A percentile compares a stretch with the other conserved stretches of the same genome.
These are phyloP conservation scores for Aldrovandia affinis DNA, from an alignment of 2,797 vertebrate genomes.

Conservation along the genomic window DNA sequence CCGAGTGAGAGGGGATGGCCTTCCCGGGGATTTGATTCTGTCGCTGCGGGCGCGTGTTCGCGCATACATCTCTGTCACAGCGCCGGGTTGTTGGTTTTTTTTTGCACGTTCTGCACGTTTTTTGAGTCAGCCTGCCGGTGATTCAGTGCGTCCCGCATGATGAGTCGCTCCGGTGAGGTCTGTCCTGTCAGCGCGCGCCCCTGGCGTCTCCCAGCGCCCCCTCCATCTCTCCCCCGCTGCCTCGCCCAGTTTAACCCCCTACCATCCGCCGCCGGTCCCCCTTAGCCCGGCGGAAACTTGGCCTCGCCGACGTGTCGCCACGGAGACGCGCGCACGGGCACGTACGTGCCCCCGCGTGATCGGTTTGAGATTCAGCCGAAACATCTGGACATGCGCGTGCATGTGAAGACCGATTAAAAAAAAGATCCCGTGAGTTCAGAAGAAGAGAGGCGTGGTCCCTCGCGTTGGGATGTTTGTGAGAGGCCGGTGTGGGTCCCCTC, in stretches of 20 bases:
- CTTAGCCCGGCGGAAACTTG: background rate
- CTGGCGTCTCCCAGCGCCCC: background rate
- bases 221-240: background rate
- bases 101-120: too few relatives aligned
- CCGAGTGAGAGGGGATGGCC: background rate
- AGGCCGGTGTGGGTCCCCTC: background rate
- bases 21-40: conserved; percentile 15
- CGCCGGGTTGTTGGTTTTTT: conserved; percentile 20
- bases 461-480: background rate
- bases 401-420: background rate
- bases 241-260: conserved; percentile 5
- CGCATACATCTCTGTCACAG: conserved; percentile 20
- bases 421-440: background rate
- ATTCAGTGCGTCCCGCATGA: background rate
- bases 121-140: background rate
- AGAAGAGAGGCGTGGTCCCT: background rate
- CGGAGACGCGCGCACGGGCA: background rate
- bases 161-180: background rate
- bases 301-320: background rate
- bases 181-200: background rate
- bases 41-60: conserved; percentile 4
- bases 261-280: background rate
- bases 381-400: background rate
- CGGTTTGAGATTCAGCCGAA: background rate
- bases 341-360: too few relatives aligned